Percentiles rank a stretch among this genome's conserved stretches.
phyloP scores from a whole-genome alignment of 1,140 invertebrate species.

The Medauroidea extradentata region DNA sequence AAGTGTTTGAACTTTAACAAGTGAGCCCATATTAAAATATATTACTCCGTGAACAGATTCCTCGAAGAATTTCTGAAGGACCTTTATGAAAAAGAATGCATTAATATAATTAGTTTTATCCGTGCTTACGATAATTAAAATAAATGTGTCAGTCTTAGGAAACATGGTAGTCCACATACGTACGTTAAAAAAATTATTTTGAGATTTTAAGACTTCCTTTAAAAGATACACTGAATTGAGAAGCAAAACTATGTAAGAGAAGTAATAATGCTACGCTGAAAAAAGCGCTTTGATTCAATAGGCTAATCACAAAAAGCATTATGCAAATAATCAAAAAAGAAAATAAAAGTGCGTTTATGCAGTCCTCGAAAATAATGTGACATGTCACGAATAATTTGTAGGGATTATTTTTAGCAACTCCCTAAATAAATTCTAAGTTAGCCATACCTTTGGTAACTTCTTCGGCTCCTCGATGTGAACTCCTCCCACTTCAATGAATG shows the following conservation, averaged over 20 bases:
- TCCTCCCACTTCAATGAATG: constrained; percentile 26
- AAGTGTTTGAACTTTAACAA: constrained; percentile 15
- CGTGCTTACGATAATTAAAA: not conserved
- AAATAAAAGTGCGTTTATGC: too few relatives aligned
- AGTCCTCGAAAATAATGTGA: too few relatives aligned
- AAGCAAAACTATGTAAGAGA: not conserved
- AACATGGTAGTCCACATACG: not conserved
- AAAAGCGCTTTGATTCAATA: too few relatives aligned
- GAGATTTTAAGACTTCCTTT: not conserved
- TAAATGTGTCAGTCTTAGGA: not conserved
- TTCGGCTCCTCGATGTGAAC: constrained; percentile 16
- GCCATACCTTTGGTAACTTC: constrained; percentile 4
- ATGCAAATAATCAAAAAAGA: too few relatives aligned
- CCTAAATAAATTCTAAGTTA: not conserved
- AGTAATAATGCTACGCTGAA: not conserved
- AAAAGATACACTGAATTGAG: not conserved
- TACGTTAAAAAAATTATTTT: not conserved
- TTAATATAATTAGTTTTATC: too few relatives aligned
- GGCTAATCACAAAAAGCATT: too few relatives aligned
- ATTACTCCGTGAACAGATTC: constrained; percentile 27
- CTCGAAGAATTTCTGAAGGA: constrained; percentile 22
- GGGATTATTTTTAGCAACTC: not conserved
- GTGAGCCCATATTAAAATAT: constrained; percentile 28
- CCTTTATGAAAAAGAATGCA: constrained; percentile 13
- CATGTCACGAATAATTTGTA: not conserved